phyloP scores from a whole-genome alignment of 2,113 vertebrate genomes.

The Choloepus hoffmanni region DNA sequence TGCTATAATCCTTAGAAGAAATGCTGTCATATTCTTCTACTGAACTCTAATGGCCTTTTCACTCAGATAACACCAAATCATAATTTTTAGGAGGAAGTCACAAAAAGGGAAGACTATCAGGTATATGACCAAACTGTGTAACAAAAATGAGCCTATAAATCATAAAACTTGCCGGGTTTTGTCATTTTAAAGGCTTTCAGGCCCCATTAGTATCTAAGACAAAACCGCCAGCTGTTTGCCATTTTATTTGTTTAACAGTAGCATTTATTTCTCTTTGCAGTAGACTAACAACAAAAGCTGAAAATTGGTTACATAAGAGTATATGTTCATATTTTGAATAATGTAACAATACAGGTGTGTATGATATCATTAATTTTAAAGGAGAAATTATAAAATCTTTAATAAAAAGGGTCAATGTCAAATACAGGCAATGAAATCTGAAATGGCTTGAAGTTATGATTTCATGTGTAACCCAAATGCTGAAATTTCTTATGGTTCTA shows the following conservation, averaged over 20 bases:
- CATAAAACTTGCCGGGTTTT: constrained; percentile 74
- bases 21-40: constrained; percentile 60
- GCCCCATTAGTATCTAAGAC: constrained; percentile 80
- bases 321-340: neutral
- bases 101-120: constrained; percentile 72
- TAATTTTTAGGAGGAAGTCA: constrained; percentile 77
- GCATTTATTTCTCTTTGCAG: constrained; percentile 60
- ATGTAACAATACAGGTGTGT: constrained; percentile 51
- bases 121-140: constrained; percentile 74
- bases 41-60: constrained; percentile 68
- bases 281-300: constrained; percentile 4
- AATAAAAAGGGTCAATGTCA: neutral
- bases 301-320: neutral
- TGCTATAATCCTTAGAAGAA: constrained; percentile 62
- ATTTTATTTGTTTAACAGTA: constrained; percentile 80
- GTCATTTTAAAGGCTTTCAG: constrained; percentile 84
- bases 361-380: constrained; percentile 14
- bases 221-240: constrained; percentile 79
- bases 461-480: neutral
- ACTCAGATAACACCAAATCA: constrained; percentile 61
- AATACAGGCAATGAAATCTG: neutral
- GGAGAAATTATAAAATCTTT: constrained; percentile 43
- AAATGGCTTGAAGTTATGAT: constrained; percentile 8
- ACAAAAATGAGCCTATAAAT: constrained; percentile 80
- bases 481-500: constrained; percentile 37